Base-by-base conservation (phyloP, 2,797 vertebrate species). In the Salarias fasciatus region DNA sequence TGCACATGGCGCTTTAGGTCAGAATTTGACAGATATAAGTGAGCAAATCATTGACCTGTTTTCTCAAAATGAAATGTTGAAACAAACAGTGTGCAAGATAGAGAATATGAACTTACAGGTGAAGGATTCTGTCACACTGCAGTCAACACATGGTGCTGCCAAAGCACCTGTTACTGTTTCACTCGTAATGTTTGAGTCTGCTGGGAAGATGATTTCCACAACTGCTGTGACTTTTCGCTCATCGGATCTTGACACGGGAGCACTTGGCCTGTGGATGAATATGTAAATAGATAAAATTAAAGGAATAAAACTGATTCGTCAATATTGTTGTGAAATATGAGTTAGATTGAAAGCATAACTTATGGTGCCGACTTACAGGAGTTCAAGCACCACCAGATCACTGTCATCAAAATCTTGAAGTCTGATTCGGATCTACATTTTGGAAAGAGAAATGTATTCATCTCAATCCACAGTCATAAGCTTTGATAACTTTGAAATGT, bases 131-230 rank as follows among this genome's bases (percentile, higher is more conserved):
- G 3, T 2, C n/a, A 0, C n/a, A n/a, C n/a, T 0, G 53, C 56
- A 65, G 0, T 0, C 0, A 0, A 0, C 0, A 18, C 37, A 49
- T 0, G 0, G 0, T 0, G 0, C 0, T 0, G 0, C 0, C 1
- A 62, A 7, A 0, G 0, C 0, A 0, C 0, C 0, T 0, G 0
- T 0, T 40, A 82, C 0, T 0, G 1, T 0, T 0, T 0, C 0
- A 10, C 10, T 0, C 0, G 1, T 54, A 7, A 78, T 11, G 0
- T 0, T 0, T 28, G 72, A 2, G 11, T 0, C 2, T 38, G 1
- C 0, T 0, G 0, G 0, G 38, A 77, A 91, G n/a, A 53, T 3
- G 15, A 86, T 67, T 3, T 89, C 51, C 2, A 91, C 33, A 35
- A 13, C n/a, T 29, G 85, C 88, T 0, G 0, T 5, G 5, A 79